Base-by-base conservation (phyloP, 2,797 vertebrate genomes). In the Taeniopygia guttata region DNA sequence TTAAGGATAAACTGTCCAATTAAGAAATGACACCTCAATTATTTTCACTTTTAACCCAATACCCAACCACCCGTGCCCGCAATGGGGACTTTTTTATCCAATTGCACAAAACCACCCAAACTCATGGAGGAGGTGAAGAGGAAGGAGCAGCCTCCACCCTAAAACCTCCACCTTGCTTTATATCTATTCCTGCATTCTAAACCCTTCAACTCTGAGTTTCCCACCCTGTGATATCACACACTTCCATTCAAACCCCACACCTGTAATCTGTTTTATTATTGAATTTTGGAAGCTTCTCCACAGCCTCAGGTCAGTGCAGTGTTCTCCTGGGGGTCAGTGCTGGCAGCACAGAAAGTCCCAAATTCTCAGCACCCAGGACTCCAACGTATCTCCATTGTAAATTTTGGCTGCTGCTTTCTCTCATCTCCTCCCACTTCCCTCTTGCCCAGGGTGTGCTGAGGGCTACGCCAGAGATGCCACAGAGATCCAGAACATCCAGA, bases 401-500 rank as follows among this genome's bases (percentile, higher is more conserved):
- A 13, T 40, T 36, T 30, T 73, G 58, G 46, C 32, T 27, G 9
- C 25, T 68, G 51, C n/a, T 36, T 64, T n/a, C 14, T 45, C 29
- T 64, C 12, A 11, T 5, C 6, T 42, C 7, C 23, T 25, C 7
- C 20, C 23, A 1, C 67, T 22, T 23, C 21, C 15, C 26, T 72
- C 55, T 5, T 16, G 23, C 42, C 72, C 97, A 99, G 99, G 99
- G 5, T 99, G 99, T 14, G 99, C 99, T 0, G 99, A 99, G 94
- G 99, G 99, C 27, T 99, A 99, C 1, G 99, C 99, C 78, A 97
- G 99, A 74, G 99, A 99, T 1, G 99, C 99, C 94, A 99, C 99
- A 0, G 99, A 99, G 98, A 99, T 99, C 87, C 99, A 99, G 98
- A 99, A 99, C 74, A 99, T 99, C 81, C 99, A 99, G 97, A 99